Conservation (phyloP, 2,888 invertebrate species). For the Xestia sexstrigata region DNA sequence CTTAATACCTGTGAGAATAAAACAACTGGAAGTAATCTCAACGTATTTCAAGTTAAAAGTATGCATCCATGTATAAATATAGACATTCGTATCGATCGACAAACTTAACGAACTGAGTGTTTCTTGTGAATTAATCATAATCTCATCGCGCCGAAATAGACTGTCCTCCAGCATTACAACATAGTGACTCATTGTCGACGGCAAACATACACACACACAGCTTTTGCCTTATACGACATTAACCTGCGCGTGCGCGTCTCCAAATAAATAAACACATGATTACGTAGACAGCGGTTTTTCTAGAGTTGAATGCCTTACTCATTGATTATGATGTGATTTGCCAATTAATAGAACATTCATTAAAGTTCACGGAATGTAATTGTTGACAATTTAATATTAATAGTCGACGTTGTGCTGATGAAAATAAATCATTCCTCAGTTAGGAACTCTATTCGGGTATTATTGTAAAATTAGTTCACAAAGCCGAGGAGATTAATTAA, state of each 20-base stretch:
- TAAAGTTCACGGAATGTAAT: slow-evolving; percentile 76
- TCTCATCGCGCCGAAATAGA: slow-evolving; percentile 88
- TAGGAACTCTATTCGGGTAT: slow-evolving; percentile 46
- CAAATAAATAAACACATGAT: slow-evolving; percentile 84
- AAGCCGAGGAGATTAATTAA: slow-evolving; percentile 62
- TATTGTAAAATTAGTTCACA: slow-evolving; percentile 55
- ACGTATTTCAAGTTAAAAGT: not conserved
- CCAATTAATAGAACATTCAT: slow-evolving; percentile 80
- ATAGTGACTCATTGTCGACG: slow-evolving; percentile 85
- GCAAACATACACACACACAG: slow-evolving; percentile 78
- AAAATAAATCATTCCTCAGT: slow-evolving; percentile 60
- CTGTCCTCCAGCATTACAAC: slow-evolving; percentile 85
- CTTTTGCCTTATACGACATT: slow-evolving; percentile 81
- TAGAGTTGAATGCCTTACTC: slow-evolving; percentile 83
- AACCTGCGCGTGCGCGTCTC: slow-evolving; percentile 75
- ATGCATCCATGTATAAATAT: slow-evolving; percentile 21
- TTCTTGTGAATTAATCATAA: slow-evolving; percentile 81
- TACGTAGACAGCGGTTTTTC: slow-evolving; percentile 88
- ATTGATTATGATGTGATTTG: slow-evolving; percentile 76
- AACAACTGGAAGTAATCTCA: slow-evolving; percentile 11
- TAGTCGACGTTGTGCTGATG: slow-evolving; percentile 49
- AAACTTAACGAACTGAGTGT: slow-evolving; percentile 64
- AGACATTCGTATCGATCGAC: slow-evolving; percentile 48
- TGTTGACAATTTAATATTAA: slow-evolving; percentile 63
- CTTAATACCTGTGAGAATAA: slow-evolving; percentile 7